Evolutionary conservation across 2,113 vertebrate species (phyloP).

Genomic region (Aleadryas rufinucha): DNA sequence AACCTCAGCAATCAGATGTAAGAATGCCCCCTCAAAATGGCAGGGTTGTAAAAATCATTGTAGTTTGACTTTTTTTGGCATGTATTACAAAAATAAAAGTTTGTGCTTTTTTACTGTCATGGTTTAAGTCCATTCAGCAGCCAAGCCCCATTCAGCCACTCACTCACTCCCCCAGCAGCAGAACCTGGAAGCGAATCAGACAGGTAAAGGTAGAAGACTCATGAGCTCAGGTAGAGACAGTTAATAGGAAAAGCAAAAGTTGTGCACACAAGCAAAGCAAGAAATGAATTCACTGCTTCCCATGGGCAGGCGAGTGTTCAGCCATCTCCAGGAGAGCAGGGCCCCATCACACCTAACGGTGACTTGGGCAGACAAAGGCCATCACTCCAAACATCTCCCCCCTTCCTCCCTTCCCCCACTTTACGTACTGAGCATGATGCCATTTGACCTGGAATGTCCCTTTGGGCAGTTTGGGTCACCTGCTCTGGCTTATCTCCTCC

Average conservation of each 20-base stretch:
- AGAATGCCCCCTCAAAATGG: neutral
- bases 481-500: neutral
- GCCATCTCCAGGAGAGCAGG: neutral
- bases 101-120: neutral
- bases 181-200: neutral
- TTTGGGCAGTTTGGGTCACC: too few species aligned
- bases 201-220: neutral
- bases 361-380: neutral
- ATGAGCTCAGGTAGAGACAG: rapidly evolving
- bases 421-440: neutral
- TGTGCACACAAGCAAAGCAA: rapidly evolving
- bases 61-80: neutral
- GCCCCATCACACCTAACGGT: rapidly evolving
- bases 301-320: rapidly evolving
- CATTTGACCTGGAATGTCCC: neutral
- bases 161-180: neutral
- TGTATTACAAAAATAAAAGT: neutral
- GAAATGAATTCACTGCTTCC: neutral
- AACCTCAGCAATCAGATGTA: neutral
- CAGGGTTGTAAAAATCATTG: neutral
- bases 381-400: rapidly evolving
- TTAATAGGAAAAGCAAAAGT: rapidly evolving
- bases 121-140: neutral
- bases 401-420: neutral
- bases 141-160: neutral